A percentile compares a stretch with the other conserved stretches of the same genome.
These are phyloP conservation scores for Pelobates cultripes DNA, from an alignment of 2,797 vertebrate species.

Conservation along the genomic window DNA sequence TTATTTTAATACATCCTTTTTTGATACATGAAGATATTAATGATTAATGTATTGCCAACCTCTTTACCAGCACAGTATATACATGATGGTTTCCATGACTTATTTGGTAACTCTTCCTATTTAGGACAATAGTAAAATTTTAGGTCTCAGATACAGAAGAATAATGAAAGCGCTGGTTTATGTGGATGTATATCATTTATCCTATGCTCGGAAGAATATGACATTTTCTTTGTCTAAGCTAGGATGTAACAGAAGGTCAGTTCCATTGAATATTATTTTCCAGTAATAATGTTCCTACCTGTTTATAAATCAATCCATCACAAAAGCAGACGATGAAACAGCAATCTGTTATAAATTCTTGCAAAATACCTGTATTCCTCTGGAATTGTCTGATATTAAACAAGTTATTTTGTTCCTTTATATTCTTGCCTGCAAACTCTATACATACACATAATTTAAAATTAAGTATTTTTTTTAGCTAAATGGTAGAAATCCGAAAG, in stretches of 20 bases:
- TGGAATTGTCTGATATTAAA: background rate
- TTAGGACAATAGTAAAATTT: slow-evolving; percentile 12
- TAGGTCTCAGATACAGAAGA: background rate
- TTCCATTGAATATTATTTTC: background rate
- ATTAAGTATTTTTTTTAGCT: background rate
- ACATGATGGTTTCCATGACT: background rate
- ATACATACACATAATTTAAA: background rate
- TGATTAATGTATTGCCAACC: too few species aligned
- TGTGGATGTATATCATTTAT: slow-evolving; percentile 20
- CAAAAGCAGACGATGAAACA: background rate
- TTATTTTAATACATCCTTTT: too few species aligned
- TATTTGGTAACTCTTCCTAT: slow-evolving; percentile 10
- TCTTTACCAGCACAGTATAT: too few species aligned
- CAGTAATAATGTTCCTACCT: background rate
- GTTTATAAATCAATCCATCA: background rate
- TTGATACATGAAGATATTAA: too few species aligned
- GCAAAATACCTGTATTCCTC: background rate
- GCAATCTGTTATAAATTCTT: background rate
- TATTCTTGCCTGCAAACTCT: background rate
- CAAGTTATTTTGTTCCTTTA: background rate
- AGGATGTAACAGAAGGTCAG: background rate
- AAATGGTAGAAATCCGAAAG: background rate
- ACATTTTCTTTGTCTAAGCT: background rate
- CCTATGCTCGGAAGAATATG: background rate
- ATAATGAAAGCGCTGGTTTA: background rate